Conservation (phyloP, 1,140 invertebrate genomes). For the Apis florea region DNA sequence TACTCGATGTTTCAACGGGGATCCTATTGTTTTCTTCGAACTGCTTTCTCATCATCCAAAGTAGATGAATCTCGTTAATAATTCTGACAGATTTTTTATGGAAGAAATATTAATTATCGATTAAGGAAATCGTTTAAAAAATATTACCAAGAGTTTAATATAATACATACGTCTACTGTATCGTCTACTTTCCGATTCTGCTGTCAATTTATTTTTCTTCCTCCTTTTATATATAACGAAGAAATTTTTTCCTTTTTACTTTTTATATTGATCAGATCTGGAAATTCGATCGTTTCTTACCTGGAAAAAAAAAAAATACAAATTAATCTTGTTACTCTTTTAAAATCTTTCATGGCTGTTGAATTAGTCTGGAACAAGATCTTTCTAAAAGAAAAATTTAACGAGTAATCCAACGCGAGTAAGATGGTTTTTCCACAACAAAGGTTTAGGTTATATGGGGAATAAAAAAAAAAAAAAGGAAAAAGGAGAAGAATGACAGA, state of each 20-base stretch:
- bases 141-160: not conserved
- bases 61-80: constrained; percentile 13
- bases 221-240: too few species aligned
- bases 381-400: constrained; percentile 66
- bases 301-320: too few species aligned
- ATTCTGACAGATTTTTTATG: constrained; percentile 11
- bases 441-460: constrained; percentile 44
- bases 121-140: not conserved
- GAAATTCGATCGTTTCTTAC: too few species aligned
- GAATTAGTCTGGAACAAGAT: not conserved
- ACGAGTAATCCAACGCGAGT: constrained; percentile 62
- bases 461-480: constrained; percentile 22
- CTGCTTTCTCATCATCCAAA: constrained; percentile 16
- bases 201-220: too few species aligned
- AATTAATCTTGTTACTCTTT: not conserved
- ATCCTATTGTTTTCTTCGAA: constrained; percentile 47
- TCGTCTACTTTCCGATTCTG: not conserved
- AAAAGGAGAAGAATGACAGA: constrained; percentile 52
- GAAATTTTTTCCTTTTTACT: too few species aligned
- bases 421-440: constrained; percentile 68
- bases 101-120: constrained; percentile 1
- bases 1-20: constrained; percentile 22
- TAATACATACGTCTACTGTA: not conserved
- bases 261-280: too few species aligned
- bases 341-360: too few species aligned